A percentile compares a stretch with the other conserved stretches of the same genome.
phyloP scores from a whole-genome alignment of 1,140 invertebrate genomes.

The Telenomus remus region DNA sequence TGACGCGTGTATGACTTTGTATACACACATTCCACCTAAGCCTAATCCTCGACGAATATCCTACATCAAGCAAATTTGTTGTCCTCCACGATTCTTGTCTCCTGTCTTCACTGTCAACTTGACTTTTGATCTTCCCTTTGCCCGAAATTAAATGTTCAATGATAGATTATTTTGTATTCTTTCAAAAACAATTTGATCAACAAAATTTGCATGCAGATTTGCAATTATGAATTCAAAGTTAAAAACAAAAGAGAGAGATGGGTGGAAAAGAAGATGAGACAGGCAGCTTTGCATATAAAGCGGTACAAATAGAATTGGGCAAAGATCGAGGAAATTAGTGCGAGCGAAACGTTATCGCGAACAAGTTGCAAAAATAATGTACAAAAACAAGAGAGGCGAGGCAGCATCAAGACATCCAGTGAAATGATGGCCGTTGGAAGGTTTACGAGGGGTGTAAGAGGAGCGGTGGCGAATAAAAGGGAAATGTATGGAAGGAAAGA shows the following conservation, averaged over 20 bases:
- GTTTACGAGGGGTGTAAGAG: constrained; percentile 57
- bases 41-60: constrained; percentile 48
- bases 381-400: constrained; percentile 44
- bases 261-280: neutral
- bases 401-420: constrained; percentile 35
- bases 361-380: constrained; percentile 39
- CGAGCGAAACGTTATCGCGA: constrained; percentile 36
- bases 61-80: constrained; percentile 44
- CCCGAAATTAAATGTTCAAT: neutral
- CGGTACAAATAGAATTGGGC: neutral
- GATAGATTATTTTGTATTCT: neutral
- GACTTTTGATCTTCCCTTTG: constrained; percentile 7
- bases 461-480: constrained; percentile 70
- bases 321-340: constrained; percentile 17
- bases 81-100: constrained; percentile 15
- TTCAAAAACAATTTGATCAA: neutral
- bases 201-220: neutral
- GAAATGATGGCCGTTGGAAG: constrained; percentile 47
- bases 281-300: neutral
- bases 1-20: constrained; percentile 42
- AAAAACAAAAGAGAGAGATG: neutral
- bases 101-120: constrained; percentile 25
- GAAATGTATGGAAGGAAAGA: constrained; percentile 76
- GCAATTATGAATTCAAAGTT: neutral
- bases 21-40: constrained; percentile 49